Evolutionary conservation across 1,140 invertebrate species (phyloP), one percentile per base, ranked within the genome.

Genomic region (Brachionus manjavacas): DNA sequence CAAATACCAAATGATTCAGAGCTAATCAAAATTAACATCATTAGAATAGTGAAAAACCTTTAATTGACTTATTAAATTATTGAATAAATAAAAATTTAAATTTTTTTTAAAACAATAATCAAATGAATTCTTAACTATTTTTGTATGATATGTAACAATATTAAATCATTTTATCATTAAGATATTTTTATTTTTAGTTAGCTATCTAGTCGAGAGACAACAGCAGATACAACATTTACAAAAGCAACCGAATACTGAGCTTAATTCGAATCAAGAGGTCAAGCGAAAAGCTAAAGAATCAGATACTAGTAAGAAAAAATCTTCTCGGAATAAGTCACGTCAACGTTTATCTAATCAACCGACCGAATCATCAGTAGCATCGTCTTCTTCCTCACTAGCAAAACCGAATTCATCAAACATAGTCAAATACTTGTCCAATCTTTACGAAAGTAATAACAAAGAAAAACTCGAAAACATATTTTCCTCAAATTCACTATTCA

Each of bases 401-500:
- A 46, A 25, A 25, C n/a, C 23, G 11, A 76, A 41, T n/a, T 16
- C 70, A 16, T 72, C 68, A 41, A 72, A 72, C 16, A 39, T 41
- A 43, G 16, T 20, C 8, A 35, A 72, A 7, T 39, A 72, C 31
- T 41, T 72, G 4, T 39, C 68, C 8, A 46, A 46, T 49, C 16
- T 76, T 3, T 76, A 76, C 43, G 25, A 76, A 25, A 46, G 1
- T 2, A 49, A 76, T 14, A 52, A 76, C 20, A 76, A 25, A n/a
- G 72, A 76, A 23, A 76, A 76, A 25, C 20, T 76, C 20, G 72
- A 49, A 11, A 43, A 76, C 52, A 76, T 76, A 28, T 76, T 76
- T 23, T 81, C 79, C 3, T 14, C 14, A 20, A 81, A 81, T 68
- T 39, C 79, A 23, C 20, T 81, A 64, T 81, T 81, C 20, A 60